phyloP scores from a whole-genome alignment of 92 coral and sea anemone species.

The Chrysogorgia sp. region DNA sequence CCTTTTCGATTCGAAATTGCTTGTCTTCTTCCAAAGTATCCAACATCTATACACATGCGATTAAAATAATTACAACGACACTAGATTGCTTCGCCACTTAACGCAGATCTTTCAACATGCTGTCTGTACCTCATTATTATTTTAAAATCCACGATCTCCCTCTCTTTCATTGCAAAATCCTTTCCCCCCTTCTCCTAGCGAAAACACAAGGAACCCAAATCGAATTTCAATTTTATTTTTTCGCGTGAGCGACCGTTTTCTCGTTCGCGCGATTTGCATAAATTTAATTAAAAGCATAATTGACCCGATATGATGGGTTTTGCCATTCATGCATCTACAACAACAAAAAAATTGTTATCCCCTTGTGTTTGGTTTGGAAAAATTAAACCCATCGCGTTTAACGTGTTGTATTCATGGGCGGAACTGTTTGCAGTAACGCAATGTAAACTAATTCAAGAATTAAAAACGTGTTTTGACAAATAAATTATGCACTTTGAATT shows the following conservation, averaged over 20 bases:
- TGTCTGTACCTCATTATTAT: not conserved
- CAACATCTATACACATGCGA: not conserved
- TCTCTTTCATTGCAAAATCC: not conserved
- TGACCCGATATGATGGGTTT: constrained; percentile 28
- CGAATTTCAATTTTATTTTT: not conserved
- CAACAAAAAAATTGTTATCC: not conserved
- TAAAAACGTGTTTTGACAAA: constrained; percentile 50
- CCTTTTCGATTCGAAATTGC: not conserved
- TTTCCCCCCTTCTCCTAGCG: not conserved
- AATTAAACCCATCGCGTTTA: too few relatives aligned
- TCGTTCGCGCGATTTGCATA: constrained; percentile 34
- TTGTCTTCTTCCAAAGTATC: not conserved
- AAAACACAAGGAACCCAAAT: not conserved
- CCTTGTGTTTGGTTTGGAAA: too few relatives aligned
- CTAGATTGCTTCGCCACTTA: constrained; percentile 35
- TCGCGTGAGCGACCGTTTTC: not conserved
- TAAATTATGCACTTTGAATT: constrained; percentile 45
- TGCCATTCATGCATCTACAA: constrained; percentile 8
- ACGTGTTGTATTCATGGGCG: constrained; percentile 25
- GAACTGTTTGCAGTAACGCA: constrained; percentile 25
- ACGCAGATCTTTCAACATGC: constrained; percentile 21
- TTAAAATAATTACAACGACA: constrained; percentile 11
- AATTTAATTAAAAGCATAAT: constrained; percentile 47
- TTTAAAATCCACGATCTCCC: not conserved
- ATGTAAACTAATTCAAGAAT: constrained; percentile 43